A percentile compares a stretch with the other conserved stretches of the same genome.
Conservation (phyloP, 1,140 invertebrate species). For the Drosophila aff. region DNA sequence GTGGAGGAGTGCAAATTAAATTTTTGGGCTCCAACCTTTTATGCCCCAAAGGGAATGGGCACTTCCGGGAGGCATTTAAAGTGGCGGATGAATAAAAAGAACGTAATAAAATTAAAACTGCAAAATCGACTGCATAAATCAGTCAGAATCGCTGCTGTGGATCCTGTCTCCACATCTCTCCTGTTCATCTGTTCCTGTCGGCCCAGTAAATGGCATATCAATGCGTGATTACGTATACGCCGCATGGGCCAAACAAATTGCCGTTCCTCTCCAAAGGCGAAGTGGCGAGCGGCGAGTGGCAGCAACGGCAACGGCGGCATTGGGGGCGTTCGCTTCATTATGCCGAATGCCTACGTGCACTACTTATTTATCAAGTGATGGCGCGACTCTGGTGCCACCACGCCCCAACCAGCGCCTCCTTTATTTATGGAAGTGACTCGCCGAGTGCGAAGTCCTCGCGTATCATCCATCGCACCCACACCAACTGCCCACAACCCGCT, state of each 20-base stretch:
- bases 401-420: slow-evolving; percentile 22
- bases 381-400: slow-evolving; percentile 49
- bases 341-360: slow-evolving; percentile 80
- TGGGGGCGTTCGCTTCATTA: slow-evolving; percentile 64
- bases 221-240: slow-evolving; percentile 82
- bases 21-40: slow-evolving; percentile 49
- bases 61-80: slow-evolving; percentile 39
- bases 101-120: slow-evolving; percentile 69
- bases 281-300: neutral
- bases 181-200: slow-evolving; percentile 34
- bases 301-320: neutral
- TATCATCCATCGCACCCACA: slow-evolving; percentile 41
- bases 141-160: slow-evolving; percentile 29
- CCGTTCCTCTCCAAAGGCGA: slow-evolving; percentile 13
- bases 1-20: slow-evolving; percentile 56
- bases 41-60: slow-evolving; percentile 4
- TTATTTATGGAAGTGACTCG: slow-evolving; percentile 64
- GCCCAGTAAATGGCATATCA: slow-evolving; percentile 76
- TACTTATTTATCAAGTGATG: slow-evolving; percentile 82
- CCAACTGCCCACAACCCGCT: slow-evolving; percentile 43
- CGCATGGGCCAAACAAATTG: slow-evolving; percentile 61
- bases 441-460: slow-evolving; percentile 50
- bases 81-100: slow-evolving; percentile 35
- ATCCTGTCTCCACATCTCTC: slow-evolving; percentile 6
- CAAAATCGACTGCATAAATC: slow-evolving; percentile 75